Evolutionary conservation across 2,113 vertebrate species (phyloP).

Genomic region (Hippocampus comes): DNA sequence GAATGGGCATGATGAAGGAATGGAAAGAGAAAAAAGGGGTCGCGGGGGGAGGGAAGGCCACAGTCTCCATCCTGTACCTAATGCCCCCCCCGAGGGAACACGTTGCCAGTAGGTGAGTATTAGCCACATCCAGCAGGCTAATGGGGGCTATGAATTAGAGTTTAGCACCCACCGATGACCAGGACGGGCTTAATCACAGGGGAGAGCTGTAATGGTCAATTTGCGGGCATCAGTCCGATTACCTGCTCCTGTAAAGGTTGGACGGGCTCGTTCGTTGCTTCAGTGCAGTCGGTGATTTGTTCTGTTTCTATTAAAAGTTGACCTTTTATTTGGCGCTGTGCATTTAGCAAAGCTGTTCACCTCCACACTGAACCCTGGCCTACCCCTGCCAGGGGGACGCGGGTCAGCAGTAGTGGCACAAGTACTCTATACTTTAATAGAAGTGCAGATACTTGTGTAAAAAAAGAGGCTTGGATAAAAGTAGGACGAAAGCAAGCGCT

Average conservation of each 20-base stretch:
- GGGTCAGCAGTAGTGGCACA: too few species aligned
- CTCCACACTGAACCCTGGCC: slow-evolving; percentile 13
- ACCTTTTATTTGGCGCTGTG: neutral
- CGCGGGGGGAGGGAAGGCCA: slow-evolving; percentile 18
- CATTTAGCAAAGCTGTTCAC: neutral
- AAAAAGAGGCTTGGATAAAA: too few species aligned
- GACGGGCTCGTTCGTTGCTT: neutral
- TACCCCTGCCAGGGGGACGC: slow-evolving; percentile 23
- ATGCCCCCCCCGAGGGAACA: slow-evolving; percentile 54
- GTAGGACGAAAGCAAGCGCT: too few species aligned
- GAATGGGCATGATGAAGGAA: slow-evolving; percentile 34
- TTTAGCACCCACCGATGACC: slow-evolving; percentile 57
- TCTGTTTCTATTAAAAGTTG: slow-evolving; percentile 10
- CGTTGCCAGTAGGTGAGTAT: slow-evolving; percentile 75
- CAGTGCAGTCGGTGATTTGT: slow-evolving; percentile 10
- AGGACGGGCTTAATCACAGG: slow-evolving; percentile 37
- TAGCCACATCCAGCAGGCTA: slow-evolving; percentile 75
- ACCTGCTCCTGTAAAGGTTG: neutral
- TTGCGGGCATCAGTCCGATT: slow-evolving; percentile 8
- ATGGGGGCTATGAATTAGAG: slow-evolving; percentile 60
- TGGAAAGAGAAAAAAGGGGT: slow-evolving; percentile 11
- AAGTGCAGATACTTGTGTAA: too few species aligned
- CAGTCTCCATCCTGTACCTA: slow-evolving; percentile 52
- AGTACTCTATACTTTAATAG: too few species aligned
- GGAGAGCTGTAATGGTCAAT: slow-evolving; percentile 29